Conservation (phyloP, 2,797 vertebrate species). For the Schizopygopsis pylzovi region DNA sequence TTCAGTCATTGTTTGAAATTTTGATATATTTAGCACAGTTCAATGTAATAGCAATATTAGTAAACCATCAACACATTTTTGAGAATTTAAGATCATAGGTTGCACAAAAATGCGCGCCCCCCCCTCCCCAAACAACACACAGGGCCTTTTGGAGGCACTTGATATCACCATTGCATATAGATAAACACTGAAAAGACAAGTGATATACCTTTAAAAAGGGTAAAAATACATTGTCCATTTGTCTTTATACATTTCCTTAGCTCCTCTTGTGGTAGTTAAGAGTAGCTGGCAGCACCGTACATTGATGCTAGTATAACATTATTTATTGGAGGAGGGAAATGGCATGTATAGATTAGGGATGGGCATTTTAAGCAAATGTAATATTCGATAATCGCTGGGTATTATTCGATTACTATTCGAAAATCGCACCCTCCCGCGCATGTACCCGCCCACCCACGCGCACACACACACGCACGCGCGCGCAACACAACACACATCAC, state of each 20-base stretch:
- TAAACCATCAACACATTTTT: slow-evolving; percentile 64
- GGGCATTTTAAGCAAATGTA: too few relatives aligned
- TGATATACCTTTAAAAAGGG: slow-evolving; percentile 66
- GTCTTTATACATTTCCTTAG: slow-evolving; percentile 66
- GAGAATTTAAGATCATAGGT: slow-evolving; percentile 64
- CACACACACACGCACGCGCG: too few relatives aligned
- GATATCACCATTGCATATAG: slow-evolving; percentile 61
- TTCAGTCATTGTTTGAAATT: slow-evolving; percentile 77
- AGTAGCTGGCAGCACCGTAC: slow-evolving; percentile 66
- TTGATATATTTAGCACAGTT: slow-evolving; percentile 71
- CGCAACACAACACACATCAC: too few relatives aligned
- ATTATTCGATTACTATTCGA: too few relatives aligned
- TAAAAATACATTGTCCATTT: slow-evolving; percentile 66
- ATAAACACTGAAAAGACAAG: slow-evolving; percentile 68
- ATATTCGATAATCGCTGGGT: too few relatives aligned
- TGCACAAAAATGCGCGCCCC: slow-evolving; percentile 62
- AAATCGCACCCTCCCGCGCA: too few relatives aligned
- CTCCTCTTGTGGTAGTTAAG: slow-evolving; percentile 60
- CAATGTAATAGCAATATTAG: slow-evolving; percentile 48
- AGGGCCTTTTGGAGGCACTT: slow-evolving; percentile 71
- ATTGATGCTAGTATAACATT: slow-evolving; percentile 61
- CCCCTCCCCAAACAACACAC: slow-evolving; percentile 55
- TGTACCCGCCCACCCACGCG: too few relatives aligned
- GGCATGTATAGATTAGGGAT: too few relatives aligned
- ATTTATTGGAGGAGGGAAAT: slow-evolving; percentile 60